These are phyloP conservation scores for Mastacembelus armatus DNA, from an alignment of 2,797 vertebrate genomes.

Conservation along the genomic window DNA sequence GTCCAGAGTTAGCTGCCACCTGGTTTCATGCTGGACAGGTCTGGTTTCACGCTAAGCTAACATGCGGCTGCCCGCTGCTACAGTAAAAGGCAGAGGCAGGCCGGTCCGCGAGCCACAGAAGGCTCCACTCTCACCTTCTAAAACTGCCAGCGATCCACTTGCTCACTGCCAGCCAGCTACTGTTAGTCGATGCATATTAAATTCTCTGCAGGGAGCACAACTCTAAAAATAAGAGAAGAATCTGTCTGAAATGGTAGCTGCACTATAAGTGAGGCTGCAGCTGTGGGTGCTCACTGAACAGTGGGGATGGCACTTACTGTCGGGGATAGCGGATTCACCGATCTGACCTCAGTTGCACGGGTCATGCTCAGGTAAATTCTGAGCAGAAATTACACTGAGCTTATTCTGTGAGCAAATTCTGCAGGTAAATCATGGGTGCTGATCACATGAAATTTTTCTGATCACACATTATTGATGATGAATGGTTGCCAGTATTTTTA, in stretches of 20 bases:
- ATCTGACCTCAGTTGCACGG: conserved; percentile 54
- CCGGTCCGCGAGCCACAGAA: conserved; percentile 39
- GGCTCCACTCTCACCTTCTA: conserved; percentile 50
- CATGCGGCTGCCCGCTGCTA: conserved; percentile 39
- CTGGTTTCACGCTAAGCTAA: conserved; percentile 73
- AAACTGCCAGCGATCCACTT: conserved; percentile 57
- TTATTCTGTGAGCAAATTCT: conserved; percentile 17
- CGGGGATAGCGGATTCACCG: conserved; percentile 31
- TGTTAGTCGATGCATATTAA: conserved; percentile 73
- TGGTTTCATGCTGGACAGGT: conserved; percentile 68
- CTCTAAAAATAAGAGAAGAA: conserved; percentile 80
- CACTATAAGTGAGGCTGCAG: conserved; percentile 61
- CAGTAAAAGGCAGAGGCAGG: conserved; percentile 26
- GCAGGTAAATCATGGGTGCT: no score
- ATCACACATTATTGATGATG: no score
- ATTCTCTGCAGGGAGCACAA: conserved; percentile 76
- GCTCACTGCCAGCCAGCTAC: conserved; percentile 63
- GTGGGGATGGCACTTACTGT: conserved; percentile 42
- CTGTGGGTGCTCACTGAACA: conserved; percentile 52
- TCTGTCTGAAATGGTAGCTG: conserved; percentile 73
- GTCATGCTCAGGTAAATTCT: conserved; percentile 16
- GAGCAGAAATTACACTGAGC: conserved; percentile 15
- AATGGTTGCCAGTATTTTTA: no score
- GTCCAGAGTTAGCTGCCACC: conserved; percentile 76
- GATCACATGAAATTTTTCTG: no score